Evolutionary conservation across 2,113 vertebrate genomes (phyloP).

Genomic region (Brienomyrus longianalis): DNA sequence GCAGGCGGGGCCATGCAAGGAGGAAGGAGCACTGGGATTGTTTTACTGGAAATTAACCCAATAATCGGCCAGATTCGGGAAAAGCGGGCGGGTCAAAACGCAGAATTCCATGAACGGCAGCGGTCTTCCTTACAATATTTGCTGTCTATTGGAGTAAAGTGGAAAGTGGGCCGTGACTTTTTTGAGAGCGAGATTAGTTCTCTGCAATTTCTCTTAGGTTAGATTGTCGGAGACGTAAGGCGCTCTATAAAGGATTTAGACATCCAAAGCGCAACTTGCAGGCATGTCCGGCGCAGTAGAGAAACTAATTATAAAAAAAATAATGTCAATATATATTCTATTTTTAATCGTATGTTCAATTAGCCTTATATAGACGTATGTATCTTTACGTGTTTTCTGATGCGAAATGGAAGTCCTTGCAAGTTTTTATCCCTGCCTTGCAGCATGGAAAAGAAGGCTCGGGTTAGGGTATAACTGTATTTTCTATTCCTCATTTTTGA

Average conservation of each 20-base stretch:
- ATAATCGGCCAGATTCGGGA: background rate
- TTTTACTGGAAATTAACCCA: background rate
- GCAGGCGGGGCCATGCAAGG: background rate
- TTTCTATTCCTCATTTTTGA: background rate
- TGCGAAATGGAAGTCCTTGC: background rate
- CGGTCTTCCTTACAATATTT: background rate
- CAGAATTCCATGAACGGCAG: conserved; percentile 18
- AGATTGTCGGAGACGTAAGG: background rate
- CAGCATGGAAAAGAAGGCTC: background rate
- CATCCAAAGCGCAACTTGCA: background rate
- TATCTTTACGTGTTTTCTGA: background rate
- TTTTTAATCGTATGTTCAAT: background rate
- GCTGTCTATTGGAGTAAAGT: conserved; percentile 13
- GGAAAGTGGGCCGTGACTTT: background rate
- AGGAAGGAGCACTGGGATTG: background rate
- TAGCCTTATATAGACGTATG: background rate
- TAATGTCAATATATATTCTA: background rate
- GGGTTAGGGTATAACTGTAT: background rate
- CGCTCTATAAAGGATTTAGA: background rate
- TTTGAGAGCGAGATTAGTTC: background rate
- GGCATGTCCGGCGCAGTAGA: background rate
- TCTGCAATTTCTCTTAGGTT: background rate
- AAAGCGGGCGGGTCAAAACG: background rate
- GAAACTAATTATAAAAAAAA: background rate
- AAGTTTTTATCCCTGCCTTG: background rate